Evolutionary conservation across 2,888 invertebrate species (phyloP).

Genomic region (Digitonthophagus gazella): DNA sequence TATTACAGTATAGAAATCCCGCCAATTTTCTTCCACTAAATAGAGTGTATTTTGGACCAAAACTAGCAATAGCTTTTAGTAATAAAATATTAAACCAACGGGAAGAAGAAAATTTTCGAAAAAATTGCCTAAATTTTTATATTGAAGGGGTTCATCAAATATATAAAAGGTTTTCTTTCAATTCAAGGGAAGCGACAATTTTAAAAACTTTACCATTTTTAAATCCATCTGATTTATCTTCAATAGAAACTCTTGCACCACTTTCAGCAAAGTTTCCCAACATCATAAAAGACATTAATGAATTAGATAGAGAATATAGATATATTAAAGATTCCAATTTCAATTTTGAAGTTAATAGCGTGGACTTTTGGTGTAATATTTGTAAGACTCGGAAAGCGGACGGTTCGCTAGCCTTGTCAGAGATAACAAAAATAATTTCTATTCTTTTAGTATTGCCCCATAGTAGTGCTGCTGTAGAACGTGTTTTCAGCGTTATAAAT

Average conservation of each 20-base stretch:
- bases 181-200: constrained; percentile 20
- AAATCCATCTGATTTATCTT: background rate
- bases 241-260: constrained; percentile 21
- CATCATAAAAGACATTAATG: constrained; percentile 20
- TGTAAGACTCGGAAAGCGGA: constrained; percentile 25
- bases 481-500: constrained; percentile 29
- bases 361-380: constrained; percentile 25
- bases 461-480: constrained; percentile 30
- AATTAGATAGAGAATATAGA: constrained; percentile 25
- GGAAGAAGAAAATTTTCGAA: constrained; percentile 15
- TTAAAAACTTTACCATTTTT: constrained; percentile 18
- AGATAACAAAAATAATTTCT: constrained; percentile 11
- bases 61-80: constrained; percentile 19
- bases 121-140: constrained; percentile 27
- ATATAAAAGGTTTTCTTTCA: constrained; percentile 26
- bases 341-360: constrained; percentile 1
- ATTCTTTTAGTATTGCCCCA: constrained; percentile 27
- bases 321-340: constrained; percentile 6
- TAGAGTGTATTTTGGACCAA: constrained; percentile 26
- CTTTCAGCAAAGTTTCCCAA: constrained; percentile 17
- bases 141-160: constrained; percentile 26
- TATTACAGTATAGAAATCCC: constrained; percentile 18
- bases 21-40: constrained; percentile 15
- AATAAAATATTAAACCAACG: constrained; percentile 13
- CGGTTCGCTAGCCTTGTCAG: constrained; percentile 17